phyloP scores from a whole-genome alignment of 2,113 vertebrate species.

The Herpailurus yagouaroundi region DNA sequence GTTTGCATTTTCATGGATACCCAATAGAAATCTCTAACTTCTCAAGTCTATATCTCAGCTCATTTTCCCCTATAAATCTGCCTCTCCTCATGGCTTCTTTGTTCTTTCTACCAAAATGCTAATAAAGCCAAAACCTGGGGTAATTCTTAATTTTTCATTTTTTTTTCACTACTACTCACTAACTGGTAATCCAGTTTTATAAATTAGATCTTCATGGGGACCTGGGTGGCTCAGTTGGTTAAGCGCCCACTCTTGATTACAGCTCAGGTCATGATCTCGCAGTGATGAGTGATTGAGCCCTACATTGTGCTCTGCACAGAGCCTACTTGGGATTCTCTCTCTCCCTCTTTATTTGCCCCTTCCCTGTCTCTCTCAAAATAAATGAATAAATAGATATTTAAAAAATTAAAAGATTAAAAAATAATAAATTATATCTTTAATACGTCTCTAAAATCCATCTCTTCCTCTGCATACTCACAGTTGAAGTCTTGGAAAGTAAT shows the following conservation, averaged over 20 bases:
- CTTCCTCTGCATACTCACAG: not conserved
- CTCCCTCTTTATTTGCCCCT: too few species aligned
- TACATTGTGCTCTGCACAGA: too few species aligned
- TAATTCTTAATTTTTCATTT: not conserved
- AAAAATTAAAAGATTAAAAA: too few species aligned
- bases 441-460: not conserved
- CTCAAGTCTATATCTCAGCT: not conserved
- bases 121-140: not conserved
- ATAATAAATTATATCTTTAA: not conserved
- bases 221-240: too few species aligned
- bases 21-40: not conserved
- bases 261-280: too few species aligned
- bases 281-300: too few species aligned
- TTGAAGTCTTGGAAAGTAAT: not conserved
- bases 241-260: too few species aligned
- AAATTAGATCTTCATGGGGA: not conserved
- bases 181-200: not conserved
- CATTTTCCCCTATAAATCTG: not conserved
- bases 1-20: not conserved
- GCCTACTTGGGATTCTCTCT: too few species aligned
- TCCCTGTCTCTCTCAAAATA: too few species aligned
- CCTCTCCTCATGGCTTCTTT: not conserved
- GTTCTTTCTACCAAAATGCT: not conserved
- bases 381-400: too few species aligned
- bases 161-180: not conserved